These are phyloP conservation scores for Cheilosia scutellata DNA, from an alignment of 2,888 invertebrate genomes.

Conservation along the genomic window DNA sequence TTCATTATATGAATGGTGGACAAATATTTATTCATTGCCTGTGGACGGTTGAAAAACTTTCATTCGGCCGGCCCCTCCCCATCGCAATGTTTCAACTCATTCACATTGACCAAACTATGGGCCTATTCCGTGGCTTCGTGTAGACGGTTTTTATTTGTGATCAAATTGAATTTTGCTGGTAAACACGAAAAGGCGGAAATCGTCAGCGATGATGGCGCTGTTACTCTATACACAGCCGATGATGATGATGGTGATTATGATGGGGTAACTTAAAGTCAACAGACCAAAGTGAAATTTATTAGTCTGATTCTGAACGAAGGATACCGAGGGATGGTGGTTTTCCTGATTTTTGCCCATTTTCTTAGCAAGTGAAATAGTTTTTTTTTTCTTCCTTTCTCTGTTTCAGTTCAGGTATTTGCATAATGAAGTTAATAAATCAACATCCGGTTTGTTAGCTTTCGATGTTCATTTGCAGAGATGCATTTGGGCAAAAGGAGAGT, in stretches of 20 bases:
- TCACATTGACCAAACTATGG: conserved; percentile 8
- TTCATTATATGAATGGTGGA: conserved; percentile 28
- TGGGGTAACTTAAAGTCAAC: conserved; percentile 62
- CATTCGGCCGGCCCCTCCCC: conserved; percentile 11
- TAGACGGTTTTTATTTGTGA: conserved; percentile 31
- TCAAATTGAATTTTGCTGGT: conserved; percentile 56
- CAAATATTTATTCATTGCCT: conserved; percentile 67
- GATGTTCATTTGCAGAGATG: conserved; percentile 25
- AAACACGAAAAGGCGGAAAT: conserved; percentile 48
- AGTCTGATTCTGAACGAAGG: conserved; percentile 5
- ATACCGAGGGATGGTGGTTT: conserved; percentile 5
- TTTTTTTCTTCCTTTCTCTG: background rate
- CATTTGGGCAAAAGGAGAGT: background rate
- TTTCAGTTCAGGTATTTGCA: background rate
- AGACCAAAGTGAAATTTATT: conserved; percentile 47
- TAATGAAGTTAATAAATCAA: conserved; percentile 52
- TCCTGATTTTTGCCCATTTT: conserved; percentile 1
- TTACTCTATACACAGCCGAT: conserved; percentile 7
- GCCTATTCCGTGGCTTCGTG: conserved; percentile 27
- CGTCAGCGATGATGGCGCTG: conserved; percentile 1
- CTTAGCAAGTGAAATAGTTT: background rate
- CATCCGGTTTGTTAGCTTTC: conserved; percentile 21
- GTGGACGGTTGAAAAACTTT: conserved; percentile 39
- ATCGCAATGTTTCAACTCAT: conserved; percentile 12
- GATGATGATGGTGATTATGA: conserved; percentile 14